Percentiles rank a stretch among this genome's conserved stretches.
phyloP scores from a whole-genome alignment of 2,888 invertebrate genomes.

The Drosophila anomalipes region DNA sequence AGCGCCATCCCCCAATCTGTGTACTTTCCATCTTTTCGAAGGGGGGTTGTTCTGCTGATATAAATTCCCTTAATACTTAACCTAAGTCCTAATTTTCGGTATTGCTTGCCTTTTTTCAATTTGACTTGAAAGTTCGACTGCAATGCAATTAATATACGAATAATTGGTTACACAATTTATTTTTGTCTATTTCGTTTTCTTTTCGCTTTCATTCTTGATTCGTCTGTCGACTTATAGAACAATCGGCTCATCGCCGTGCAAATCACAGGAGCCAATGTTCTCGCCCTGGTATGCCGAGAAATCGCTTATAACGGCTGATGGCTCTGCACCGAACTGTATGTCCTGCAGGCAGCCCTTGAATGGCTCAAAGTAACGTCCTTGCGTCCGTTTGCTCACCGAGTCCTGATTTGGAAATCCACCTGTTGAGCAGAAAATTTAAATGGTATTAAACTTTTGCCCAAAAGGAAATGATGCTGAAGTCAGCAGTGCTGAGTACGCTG shows the following conservation, averaged over 20 bases:
- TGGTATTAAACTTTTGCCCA: background rate
- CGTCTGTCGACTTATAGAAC: slow-evolving; percentile 78
- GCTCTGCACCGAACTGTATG: slow-evolving; percentile 86
- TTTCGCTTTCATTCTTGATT: slow-evolving; percentile 54
- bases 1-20: slow-evolving; percentile 24
- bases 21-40: slow-evolving; percentile 30
- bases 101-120: slow-evolving; percentile 37
- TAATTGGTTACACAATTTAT: slow-evolving; percentile 58
- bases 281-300: slow-evolving; percentile 87
- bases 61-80: slow-evolving; percentile 66
- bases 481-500: slow-evolving; percentile 21
- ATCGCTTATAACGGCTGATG: slow-evolving; percentile 85
- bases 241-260: slow-evolving; percentile 85
- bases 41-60: slow-evolving; percentile 36
- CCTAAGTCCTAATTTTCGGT: slow-evolving; percentile 53
- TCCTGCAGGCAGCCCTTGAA: slow-evolving; percentile 88
- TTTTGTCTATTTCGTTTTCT: slow-evolving; percentile 52
- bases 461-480: background rate
- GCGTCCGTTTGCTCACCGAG: slow-evolving; percentile 85
- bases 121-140: slow-evolving; percentile 59
- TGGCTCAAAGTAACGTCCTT: slow-evolving; percentile 86
- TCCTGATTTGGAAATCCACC: slow-evolving; percentile 87
- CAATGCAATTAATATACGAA: slow-evolving; percentile 55
- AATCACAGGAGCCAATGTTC: slow-evolving; percentile 87
- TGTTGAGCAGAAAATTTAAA: slow-evolving; percentile 66